Evolutionary conservation across 2,888 invertebrate species (phyloP).

Genomic region (Noctua pronuba): DNA sequence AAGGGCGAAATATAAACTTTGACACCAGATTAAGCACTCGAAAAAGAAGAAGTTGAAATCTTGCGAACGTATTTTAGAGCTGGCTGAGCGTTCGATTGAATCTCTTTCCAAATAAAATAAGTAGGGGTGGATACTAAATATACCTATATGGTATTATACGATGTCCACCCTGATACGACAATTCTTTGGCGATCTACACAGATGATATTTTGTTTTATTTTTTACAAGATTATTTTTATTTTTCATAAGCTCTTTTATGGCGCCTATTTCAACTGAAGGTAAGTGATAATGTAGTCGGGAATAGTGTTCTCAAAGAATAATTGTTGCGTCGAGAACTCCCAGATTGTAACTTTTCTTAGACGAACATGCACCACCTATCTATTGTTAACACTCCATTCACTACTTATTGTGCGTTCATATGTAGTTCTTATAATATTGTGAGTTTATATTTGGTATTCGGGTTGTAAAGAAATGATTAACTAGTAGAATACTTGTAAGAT

Average conservation of each 20-base stretch:
- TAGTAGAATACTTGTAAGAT: not conserved
- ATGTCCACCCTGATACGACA: not conserved
- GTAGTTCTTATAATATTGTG: not conserved
- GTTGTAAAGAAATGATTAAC: constrained; percentile 28
- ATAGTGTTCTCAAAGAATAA: not conserved
- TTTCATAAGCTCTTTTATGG: no score
- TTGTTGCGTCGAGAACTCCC: not conserved
- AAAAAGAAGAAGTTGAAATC: not conserved
- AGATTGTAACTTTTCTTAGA: not conserved
- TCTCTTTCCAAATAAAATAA: no score
- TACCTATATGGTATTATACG: no score
- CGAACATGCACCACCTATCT: not conserved
- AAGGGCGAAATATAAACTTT: no score
- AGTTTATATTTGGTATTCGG: constrained; percentile 32
- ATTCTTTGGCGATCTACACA: not conserved
- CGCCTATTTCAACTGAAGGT: not conserved
- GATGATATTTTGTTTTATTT: not conserved
- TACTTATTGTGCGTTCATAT: constrained; percentile 8
- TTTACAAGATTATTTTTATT: no score
- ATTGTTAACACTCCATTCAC: constrained; percentile 12
- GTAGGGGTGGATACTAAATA: no score
- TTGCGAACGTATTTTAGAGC: no score
- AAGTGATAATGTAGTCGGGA: not conserved
- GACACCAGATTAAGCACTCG: no score
- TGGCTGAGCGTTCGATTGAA: not conserved